phyloP scores from a whole-genome alignment of 2,888 invertebrate species.

The Nemurella pictetii region DNA sequence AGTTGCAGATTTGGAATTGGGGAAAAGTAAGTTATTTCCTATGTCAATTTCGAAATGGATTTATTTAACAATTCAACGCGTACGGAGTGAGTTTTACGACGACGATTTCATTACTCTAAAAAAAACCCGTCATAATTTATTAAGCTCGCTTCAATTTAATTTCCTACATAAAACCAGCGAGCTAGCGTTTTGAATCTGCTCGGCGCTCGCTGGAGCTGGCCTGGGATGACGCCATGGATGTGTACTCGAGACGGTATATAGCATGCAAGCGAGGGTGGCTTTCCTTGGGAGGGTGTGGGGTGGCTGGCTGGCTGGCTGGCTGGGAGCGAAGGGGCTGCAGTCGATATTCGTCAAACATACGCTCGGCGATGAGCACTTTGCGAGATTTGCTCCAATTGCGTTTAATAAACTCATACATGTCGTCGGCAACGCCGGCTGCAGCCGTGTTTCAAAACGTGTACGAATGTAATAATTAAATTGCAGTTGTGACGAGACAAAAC shows the following conservation, averaged over 20 bases:
- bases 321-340: background rate
- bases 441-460: too few species aligned
- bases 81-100: background rate
- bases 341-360: conserved; percentile 9
- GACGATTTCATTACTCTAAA: conserved; percentile 54
- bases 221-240: too few species aligned
- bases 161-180: conserved; percentile 58
- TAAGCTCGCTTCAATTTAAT: conserved; percentile 57
- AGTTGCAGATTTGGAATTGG: too few species aligned
- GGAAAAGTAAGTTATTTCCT: too few species aligned
- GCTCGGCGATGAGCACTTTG: conserved; percentile 32
- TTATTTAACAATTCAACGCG: background rate
- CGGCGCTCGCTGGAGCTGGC: background rate
- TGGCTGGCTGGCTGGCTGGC: too few species aligned
- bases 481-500: too few species aligned
- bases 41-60: too few species aligned
- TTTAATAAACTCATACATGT: background rate
- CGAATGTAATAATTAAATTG: too few species aligned
- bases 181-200: conserved; percentile 52
- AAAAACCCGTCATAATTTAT: conserved; percentile 57
- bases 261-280: background rate
- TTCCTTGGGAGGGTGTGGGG: background rate
- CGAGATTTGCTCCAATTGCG: conserved; percentile 27
- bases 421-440: too few species aligned
- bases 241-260: background rate